Percentiles rank a stretch among this genome's conserved stretches.
phyloP scores from a whole-genome alignment of 2,113 vertebrate genomes.

The Eulemur rufifrons region DNA sequence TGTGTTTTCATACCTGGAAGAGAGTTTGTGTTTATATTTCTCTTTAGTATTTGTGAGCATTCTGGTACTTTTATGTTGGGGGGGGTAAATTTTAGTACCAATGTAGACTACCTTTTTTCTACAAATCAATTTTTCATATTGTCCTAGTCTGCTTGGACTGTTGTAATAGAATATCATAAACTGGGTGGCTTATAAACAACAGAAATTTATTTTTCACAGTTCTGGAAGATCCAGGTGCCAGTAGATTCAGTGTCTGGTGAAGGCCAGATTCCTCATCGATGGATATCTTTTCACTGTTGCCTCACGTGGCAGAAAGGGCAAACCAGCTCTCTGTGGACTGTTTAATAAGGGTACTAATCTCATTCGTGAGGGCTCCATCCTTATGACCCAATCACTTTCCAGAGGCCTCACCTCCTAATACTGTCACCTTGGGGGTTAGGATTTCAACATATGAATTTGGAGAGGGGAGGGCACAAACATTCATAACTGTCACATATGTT shows the following conservation, averaged over 20 bases:
- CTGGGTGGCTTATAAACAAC: background rate
- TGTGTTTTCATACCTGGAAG: slow-evolving; percentile 9
- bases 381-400: background rate
- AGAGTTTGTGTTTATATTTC: slow-evolving; percentile 18
- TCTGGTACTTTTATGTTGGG: background rate
- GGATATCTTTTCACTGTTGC: background rate
- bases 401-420: background rate
- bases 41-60: slow-evolving; percentile 27
- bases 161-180: background rate
- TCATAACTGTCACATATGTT: background rate
- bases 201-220: background rate
- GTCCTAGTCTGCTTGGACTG: background rate
- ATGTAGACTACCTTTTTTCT: background rate
- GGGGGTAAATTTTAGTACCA: slow-evolving; percentile 5
- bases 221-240: background rate
- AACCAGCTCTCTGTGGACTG: background rate
- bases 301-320: background rate
- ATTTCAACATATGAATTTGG: background rate
- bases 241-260: background rate
- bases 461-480: background rate
- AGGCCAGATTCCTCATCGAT: background rate
- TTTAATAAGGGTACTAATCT: background rate
- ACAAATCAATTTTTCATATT: slow-evolving; percentile 20
- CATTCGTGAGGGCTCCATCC: background rate
- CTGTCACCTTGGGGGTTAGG: background rate